Conservation (phyloP, 2,888 invertebrate species). For the Acanthosepion lycidas region DNA sequence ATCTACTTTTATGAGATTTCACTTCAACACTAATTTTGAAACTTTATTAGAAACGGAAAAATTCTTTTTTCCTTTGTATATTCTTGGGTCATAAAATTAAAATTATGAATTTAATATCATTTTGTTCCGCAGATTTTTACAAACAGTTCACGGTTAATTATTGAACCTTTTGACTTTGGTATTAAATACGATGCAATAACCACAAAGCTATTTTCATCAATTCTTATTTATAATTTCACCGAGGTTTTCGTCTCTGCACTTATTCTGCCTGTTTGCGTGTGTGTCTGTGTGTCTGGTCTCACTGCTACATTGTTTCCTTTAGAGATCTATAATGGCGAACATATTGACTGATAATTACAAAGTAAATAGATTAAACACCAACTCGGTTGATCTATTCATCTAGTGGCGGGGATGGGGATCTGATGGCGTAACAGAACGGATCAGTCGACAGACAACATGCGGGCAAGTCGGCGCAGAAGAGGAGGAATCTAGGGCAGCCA, state of each 20-base stretch:
- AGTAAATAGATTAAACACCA: slow-evolving; percentile 2
- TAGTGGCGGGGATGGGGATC: background rate
- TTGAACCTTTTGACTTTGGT: too few relatives aligned
- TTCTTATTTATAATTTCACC: background rate
- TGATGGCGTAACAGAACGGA: background rate
- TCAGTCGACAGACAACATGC: background rate
- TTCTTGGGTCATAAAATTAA: too few relatives aligned
- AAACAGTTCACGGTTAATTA: too few relatives aligned
- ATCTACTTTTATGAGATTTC: too few relatives aligned
- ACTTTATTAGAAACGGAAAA: too few relatives aligned
- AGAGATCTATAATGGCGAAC: background rate
- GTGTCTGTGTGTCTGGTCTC: background rate
- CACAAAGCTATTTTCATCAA: background rate
- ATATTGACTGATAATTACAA: background rate
- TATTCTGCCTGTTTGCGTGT: background rate
- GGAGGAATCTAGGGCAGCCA: background rate
- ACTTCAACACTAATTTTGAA: too few relatives aligned
- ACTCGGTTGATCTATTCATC: background rate
- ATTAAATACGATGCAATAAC: too few relatives aligned
- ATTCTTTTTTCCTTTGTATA: too few relatives aligned
- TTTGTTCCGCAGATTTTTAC: too few relatives aligned
- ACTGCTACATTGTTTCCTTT: background rate
- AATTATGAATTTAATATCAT: too few relatives aligned
- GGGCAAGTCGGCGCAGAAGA: background rate
- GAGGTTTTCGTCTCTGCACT: background rate